Evolutionary conservation across 2,888 invertebrate species (phyloP).

Genomic region (Cremastinae sp.): DNA sequence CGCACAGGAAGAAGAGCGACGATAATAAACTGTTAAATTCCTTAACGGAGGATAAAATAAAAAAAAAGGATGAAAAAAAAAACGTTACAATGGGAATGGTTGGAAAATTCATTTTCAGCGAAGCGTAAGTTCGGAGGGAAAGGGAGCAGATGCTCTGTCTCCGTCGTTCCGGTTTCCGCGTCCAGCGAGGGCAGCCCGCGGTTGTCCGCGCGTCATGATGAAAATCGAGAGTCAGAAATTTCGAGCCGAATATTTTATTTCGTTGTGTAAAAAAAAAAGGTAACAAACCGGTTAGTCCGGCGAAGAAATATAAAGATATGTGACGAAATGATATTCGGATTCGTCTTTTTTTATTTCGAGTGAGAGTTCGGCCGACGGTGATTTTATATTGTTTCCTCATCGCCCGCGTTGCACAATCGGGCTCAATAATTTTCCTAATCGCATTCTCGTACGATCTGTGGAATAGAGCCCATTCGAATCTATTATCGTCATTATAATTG

Average conservation of each 20-base stretch:
- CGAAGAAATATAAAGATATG: too few relatives aligned
- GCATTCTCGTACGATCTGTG: too few relatives aligned
- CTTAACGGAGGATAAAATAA: constrained; percentile 17
- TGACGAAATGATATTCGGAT: too few relatives aligned
- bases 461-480: not conserved
- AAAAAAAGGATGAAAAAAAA: constrained; percentile 47
- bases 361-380: too few relatives aligned
- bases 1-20: constrained; percentile 48
- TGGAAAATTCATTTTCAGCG: constrained; percentile 55
- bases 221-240: constrained; percentile 26
- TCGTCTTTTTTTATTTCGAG: too few relatives aligned
- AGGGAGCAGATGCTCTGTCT: constrained; percentile 19
- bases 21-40: constrained; percentile 53
- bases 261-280: not conserved
- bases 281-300: too few relatives aligned
- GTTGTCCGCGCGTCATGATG: constrained; percentile 5
- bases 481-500: not conserved
- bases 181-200: constrained; percentile 21
- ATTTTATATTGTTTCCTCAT: too few relatives aligned
- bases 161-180: constrained; percentile 58
- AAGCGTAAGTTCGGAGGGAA: constrained; percentile 36
- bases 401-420: too few relatives aligned
- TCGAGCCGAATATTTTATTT: not conserved
- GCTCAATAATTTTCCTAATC: too few relatives aligned
- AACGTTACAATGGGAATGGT: constrained; percentile 42